Evolutionary conservation across 2,888 invertebrate genomes (phyloP), one percentile per base, ranked within the genome.

Genomic region (Limnephilus rhombicus): DNA sequence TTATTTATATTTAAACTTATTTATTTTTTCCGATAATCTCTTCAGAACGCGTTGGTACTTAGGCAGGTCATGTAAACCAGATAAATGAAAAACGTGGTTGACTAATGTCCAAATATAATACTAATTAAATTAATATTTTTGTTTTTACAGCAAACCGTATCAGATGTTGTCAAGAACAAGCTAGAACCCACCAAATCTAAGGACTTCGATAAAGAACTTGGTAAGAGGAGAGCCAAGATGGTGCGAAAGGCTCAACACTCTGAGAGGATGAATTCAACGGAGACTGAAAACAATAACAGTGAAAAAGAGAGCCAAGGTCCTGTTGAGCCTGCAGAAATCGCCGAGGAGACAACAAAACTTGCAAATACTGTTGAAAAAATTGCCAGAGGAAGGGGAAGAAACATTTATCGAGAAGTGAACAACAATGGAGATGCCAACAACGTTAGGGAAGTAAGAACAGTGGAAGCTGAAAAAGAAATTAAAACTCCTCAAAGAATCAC

Each of bases 151-250:
- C 68, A 68, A 68, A 68, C 68, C 9, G 7, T 68, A 7, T 68
- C 68, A n/a, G 18, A 68, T 68, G 68, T 68, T 7, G 68, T 68
- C 7, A 18, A 68, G 24, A 68, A 68, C 24, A 68, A 68, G 24
- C n/a, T 68, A n/a, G 68, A 68, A 68, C 83, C 34, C 2, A 83
- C 37, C 0, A 13, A 34, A 83, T 49, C 86, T 12, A 37, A 86
- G 86, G 45, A 86, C 49, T 86, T 86, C 45, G 24, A 86, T 29
- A 86, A 45, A 15, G 86, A 86, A 29, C 37, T 86, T 15, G n/a
- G 29, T 86, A 86, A 86, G 45, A 41, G 86, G 29, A 86, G 29
- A 45, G 86, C n/a, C 37, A 86, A 86, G 29, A 86, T 45, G 45
- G 45, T 45, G 9, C 41, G 86, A 86, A 24, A 37, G 11, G 24